These are phyloP conservation scores for Dysidea cf. avara DNA, from an alignment of 37 sponge, comb jelly and placozoan species.

Conservation along the genomic window DNA sequence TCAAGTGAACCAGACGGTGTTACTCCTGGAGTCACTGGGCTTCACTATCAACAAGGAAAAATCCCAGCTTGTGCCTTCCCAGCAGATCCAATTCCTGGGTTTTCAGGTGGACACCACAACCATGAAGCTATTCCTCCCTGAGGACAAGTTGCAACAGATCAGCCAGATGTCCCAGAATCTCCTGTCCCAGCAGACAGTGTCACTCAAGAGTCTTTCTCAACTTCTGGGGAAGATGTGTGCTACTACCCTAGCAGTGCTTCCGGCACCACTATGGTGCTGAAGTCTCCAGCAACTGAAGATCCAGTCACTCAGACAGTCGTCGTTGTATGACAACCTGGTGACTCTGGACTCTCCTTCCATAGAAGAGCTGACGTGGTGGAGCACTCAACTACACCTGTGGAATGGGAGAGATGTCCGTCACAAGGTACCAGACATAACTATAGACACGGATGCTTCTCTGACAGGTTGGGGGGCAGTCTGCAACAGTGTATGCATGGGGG, in stretches of 20 bases:
- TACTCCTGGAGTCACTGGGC: background rate
- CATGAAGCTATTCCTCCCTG: conserved; percentile 44
- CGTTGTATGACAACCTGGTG: background rate
- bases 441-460: too few relatives aligned
- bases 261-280: conserved; percentile 34
- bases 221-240: too few relatives aligned
- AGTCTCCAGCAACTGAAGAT: conserved; percentile 29
- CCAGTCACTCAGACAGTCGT: background rate
- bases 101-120: conserved; percentile 16
- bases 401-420: conserved; percentile 2
- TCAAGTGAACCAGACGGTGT: too few relatives aligned
- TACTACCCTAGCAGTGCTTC: conserved; percentile 21
- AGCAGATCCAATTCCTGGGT: too few relatives aligned
- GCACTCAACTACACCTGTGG: background rate
- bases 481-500: conserved; percentile 16
- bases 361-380: conserved; percentile 20
- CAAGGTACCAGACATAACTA: background rate
- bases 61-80: too few relatives aligned
- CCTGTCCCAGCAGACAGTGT: background rate
- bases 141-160: conserved; percentile 28
- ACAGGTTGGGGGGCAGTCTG: conserved; percentile 41
- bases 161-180: background rate
- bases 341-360: background rate
- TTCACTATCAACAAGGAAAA: too few relatives aligned
- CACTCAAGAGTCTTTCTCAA: conserved; percentile 21